A percentile compares a stretch with the other conserved stretches of the same genome.
Conservation (phyloP, 2,797 vertebrate species). For the Delichon dasypus region DNA sequence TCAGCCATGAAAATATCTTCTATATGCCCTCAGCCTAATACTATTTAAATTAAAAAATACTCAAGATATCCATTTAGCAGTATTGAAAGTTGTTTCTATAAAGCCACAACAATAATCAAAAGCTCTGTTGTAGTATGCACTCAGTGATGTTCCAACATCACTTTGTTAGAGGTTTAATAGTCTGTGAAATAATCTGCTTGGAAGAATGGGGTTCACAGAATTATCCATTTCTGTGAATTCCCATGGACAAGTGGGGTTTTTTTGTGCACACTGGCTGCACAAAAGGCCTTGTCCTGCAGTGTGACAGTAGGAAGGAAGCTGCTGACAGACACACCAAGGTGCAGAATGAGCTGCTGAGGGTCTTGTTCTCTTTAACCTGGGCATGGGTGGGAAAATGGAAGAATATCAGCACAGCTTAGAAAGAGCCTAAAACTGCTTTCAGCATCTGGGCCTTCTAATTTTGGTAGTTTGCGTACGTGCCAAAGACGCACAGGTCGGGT, state of each 20-base stretch:
- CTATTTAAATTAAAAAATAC: not conserved
- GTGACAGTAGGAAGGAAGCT: not conserved
- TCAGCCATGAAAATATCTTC: not conserved
- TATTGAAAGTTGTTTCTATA: not conserved
- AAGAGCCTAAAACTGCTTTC: not conserved
- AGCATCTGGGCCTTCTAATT: not conserved
- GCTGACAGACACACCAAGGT: not conserved
- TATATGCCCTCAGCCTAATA: not conserved
- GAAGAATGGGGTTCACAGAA: not conserved
- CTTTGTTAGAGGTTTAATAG: not conserved
- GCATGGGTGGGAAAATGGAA: not conserved
- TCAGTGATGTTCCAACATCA: not conserved
- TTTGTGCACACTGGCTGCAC: not conserved
- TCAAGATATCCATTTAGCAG: not conserved
- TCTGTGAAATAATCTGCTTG: not conserved
- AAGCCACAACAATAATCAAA: not conserved
- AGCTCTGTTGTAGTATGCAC: not conserved
- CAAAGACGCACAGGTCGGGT: not conserved
- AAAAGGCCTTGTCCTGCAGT: too few species aligned
- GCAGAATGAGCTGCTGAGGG: not conserved
- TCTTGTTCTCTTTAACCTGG: not conserved
- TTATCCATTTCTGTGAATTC: not conserved
- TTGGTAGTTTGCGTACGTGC: not conserved
- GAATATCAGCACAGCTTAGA: not conserved
- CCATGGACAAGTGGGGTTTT: not conserved